Evolutionary conservation across 2,113 vertebrate genomes (phyloP).

Genomic region (Mesitornis unicolor): DNA sequence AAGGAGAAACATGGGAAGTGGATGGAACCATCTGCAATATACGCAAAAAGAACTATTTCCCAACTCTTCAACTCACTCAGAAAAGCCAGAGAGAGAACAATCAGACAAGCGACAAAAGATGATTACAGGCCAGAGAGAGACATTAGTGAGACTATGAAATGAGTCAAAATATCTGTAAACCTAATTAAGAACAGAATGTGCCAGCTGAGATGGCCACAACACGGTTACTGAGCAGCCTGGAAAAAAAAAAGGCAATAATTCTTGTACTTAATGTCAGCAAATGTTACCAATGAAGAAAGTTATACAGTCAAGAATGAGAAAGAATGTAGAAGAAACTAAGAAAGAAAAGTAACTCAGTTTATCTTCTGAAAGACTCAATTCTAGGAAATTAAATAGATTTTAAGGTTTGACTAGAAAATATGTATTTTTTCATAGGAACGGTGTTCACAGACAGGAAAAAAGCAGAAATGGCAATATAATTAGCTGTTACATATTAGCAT

Average conservation of each 20-base stretch:
- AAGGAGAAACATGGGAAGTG: background rate
- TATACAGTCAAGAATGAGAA: background rate
- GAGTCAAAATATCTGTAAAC: constrained; percentile 33
- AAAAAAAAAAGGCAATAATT: background rate
- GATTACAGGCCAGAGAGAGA: background rate
- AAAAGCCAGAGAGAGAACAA: background rate
- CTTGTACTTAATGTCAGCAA: background rate
- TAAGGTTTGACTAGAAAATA: background rate
- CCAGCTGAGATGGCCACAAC: background rate
- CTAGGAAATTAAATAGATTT: background rate
- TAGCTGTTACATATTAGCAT: background rate
- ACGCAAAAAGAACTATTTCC: background rate
- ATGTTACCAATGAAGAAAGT: background rate
- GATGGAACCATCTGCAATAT: background rate
- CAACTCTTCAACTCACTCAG: background rate
- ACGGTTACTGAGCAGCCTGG: background rate
- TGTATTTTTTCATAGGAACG: background rate
- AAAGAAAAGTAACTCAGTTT: background rate
- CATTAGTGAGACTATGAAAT: background rate
- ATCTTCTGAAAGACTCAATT: background rate
- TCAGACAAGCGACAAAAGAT: background rate
- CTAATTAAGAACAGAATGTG: constrained; percentile 10
- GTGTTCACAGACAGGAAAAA: background rate
- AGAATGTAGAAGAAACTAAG: background rate
- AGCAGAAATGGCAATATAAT: background rate